Percentiles rank a stretch among this genome's conserved stretches.
Evolutionary conservation across 2,113 vertebrate species (phyloP).

Genomic region (Nerophis lumbriciformis): DNA sequence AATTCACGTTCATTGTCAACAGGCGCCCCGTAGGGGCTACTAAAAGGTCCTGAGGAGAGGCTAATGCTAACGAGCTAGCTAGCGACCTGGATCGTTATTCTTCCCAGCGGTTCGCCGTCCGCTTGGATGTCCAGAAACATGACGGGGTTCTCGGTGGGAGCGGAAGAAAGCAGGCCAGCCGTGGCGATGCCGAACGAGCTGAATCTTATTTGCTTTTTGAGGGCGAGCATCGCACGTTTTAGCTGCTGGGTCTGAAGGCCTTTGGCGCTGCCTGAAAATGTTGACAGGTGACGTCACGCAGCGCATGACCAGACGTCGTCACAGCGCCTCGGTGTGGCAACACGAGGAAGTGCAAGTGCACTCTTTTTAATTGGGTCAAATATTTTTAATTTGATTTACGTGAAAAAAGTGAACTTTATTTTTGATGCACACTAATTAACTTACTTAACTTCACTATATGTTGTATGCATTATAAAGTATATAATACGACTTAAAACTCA

Average conservation of each 20-base stretch:
- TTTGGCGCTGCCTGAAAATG: background rate
- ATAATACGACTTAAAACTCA: no score
- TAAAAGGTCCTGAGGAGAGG: background rate
- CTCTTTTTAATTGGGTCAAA: background rate
- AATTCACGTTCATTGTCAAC: background rate
- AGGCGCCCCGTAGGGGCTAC: background rate
- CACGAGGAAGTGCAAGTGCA: background rate
- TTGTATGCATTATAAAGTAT: no score
- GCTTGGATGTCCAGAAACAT: slow-evolving; percentile 85
- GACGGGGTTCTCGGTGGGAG: slow-evolving; percentile 67
- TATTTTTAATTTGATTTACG: background rate
- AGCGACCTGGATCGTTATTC: slow-evolving; percentile 81
- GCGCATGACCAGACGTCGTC: background rate
- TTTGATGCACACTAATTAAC: no score
- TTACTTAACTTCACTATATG: no score
- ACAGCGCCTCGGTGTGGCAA: slow-evolving; percentile 34
- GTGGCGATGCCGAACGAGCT: slow-evolving; percentile 56
- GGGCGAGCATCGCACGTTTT: slow-evolving; percentile 52
- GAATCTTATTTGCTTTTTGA: slow-evolving; percentile 62
- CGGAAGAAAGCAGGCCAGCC: slow-evolving; percentile 48
- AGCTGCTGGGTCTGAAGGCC: background rate
- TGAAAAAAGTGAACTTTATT: background rate
- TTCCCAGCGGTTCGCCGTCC: slow-evolving; percentile 80
- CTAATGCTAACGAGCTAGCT: slow-evolving; percentile 20
- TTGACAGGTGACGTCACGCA: slow-evolving; percentile 40